A percentile compares a stretch with the other conserved stretches of the same genome.
These are phyloP conservation scores for Penaeus chinensis DNA, from an alignment of 1,140 invertebrate species.

Conservation along the genomic window DNA sequence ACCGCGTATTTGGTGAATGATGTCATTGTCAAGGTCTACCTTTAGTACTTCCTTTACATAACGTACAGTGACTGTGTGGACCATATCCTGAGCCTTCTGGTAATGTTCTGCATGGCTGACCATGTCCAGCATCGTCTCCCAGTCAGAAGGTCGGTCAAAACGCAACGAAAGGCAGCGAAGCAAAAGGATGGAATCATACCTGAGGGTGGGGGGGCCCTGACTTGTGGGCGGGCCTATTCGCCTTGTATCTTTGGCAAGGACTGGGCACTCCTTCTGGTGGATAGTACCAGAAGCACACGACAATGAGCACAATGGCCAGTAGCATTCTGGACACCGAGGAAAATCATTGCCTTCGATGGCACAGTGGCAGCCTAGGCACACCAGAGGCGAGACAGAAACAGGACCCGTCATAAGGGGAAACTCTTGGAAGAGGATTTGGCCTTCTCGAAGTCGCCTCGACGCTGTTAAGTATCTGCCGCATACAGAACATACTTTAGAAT, in stretches of 20 bases:
- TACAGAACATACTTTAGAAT: background rate
- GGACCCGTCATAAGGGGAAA: constrained; percentile 80
- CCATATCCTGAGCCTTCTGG: constrained; percentile 3
- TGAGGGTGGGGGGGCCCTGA: constrained; percentile 29
- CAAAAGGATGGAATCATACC: constrained; percentile 62
- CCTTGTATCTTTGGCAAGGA: constrained; percentile 52
- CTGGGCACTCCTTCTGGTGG: constrained; percentile 55
- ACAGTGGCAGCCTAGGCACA: constrained; percentile 59
- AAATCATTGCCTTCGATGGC: constrained; percentile 34
- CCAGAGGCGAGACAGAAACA: constrained; percentile 36
- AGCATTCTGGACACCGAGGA: constrained; percentile 71
- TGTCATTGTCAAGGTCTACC: constrained; percentile 24
- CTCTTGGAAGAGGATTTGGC: constrained; percentile 80
- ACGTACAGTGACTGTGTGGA: constrained; percentile 35
- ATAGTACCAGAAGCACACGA: constrained; percentile 70
- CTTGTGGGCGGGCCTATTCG: constrained; percentile 29
- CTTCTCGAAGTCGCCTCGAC: constrained; percentile 77
- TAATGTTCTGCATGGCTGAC: constrained; percentile 45
- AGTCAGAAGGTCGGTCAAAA: constrained; percentile 36
- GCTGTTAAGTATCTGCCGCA: constrained; percentile 77
- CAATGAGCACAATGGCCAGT: constrained; percentile 80
- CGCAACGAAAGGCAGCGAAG: constrained; percentile 56
- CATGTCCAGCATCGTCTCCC: constrained; percentile 53
- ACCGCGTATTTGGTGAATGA: constrained; percentile 49
- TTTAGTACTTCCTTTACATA: constrained; percentile 46